Evolutionary conservation across 2,888 invertebrate genomes (phyloP).

Genomic region (Aporophyla lueneburgensis): DNA sequence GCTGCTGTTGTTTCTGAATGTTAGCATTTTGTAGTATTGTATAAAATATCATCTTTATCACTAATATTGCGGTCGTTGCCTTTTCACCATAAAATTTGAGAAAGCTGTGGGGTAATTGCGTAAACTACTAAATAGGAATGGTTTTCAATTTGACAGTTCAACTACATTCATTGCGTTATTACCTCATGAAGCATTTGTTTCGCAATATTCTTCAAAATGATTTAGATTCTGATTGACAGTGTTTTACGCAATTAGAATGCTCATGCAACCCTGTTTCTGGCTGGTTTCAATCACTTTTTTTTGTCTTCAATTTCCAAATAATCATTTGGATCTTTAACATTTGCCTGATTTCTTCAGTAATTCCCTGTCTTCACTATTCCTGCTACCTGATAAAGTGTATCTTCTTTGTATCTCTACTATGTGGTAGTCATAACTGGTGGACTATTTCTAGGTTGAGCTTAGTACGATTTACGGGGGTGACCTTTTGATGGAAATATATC

Average conservation of each 20-base stretch:
- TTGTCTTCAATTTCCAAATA: neutral
- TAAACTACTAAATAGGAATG: too few relatives aligned
- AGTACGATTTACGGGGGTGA: slow-evolving; percentile 52
- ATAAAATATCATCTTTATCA: neutral
- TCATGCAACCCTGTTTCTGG: neutral
- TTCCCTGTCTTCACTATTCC: neutral
- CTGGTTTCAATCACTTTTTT: neutral
- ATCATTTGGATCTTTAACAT: neutral
- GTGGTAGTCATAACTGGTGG: slow-evolving; percentile 24
- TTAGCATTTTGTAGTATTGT: neutral
- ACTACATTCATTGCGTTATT: too few relatives aligned
- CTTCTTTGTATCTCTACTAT: slow-evolving; percentile 21
- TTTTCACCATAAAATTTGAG: neutral
- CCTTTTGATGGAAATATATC: slow-evolving; percentile 57
- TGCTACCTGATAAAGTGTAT: neutral
- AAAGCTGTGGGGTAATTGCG: too few relatives aligned
- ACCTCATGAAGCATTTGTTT: too few relatives aligned
- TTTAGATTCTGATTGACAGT: too few relatives aligned
- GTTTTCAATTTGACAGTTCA: too few relatives aligned
- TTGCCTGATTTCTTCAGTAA: neutral
- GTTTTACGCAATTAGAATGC: too few relatives aligned
- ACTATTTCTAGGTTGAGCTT: slow-evolving; percentile 49
- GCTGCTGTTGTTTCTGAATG: too few relatives aligned
- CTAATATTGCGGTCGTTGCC: neutral
- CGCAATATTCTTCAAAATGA: too few relatives aligned